Base-by-base conservation (phyloP, 2,113 vertebrate genomes). In the Holacanthus passer region DNA sequence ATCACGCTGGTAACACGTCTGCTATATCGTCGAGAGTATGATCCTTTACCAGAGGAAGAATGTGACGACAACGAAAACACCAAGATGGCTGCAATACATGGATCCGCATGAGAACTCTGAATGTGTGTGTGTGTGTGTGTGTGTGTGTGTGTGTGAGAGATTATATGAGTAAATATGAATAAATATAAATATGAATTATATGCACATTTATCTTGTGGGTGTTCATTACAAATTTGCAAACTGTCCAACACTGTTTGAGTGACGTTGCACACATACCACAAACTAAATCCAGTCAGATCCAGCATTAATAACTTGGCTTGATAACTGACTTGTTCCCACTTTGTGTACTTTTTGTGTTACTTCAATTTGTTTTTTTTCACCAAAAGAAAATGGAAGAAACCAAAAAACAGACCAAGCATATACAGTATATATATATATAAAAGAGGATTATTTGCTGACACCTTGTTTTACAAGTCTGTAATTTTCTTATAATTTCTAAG, bases 1-100 rank as follows among this genome's bases (percentile, higher is more conserved):
- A 95, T 97, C 82, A 97, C 96, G 8, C 81, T 98, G 52, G 91
- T 95, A 6, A 96, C 95, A 1, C 92, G 96, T 24, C 78, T 95
- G 80, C 81, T 97, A 48, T 97, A 96, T 74, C 91, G 96, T 24
- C 94, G 96, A 72, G 92, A 86, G 81, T 96, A 96, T 0, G 64
- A 95, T 0, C 93, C 95, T 1, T 79, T 95, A 47, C 71, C 87
- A 0, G 63, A 10, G 1, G 79, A 93, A 12, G 93, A 93, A n/a
- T 87, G 87, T 16, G 79, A 94, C 27, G 66, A 86, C 10, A 84
- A 71, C 11, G 91, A 90, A 70, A 75, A 86, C 75, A 82, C 83
- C 65, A 94, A 93, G 77, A 77, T 92, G 74, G 62, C 75, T 24
- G 9, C 66, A 4, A 73, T 93, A 4, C 32, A 77, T 24, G 35